Evolutionary conservation across 2,113 vertebrate genomes (phyloP).

Genomic region (Muscicapa adusta): DNA sequence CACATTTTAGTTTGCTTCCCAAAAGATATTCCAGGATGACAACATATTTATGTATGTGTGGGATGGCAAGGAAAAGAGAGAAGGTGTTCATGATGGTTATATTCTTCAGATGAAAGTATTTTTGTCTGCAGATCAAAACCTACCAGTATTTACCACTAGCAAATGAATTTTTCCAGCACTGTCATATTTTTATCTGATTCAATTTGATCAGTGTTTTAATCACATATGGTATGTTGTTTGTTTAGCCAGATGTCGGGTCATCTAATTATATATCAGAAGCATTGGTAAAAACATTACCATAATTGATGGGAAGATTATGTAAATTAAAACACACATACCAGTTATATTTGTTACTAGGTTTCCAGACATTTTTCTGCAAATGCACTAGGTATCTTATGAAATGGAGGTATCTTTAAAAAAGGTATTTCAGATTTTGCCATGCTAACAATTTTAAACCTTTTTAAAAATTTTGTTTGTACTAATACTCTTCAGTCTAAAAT

Average conservation of each 20-base stretch:
- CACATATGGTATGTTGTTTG: not conserved
- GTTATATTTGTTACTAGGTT: not conserved
- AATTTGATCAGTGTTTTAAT: slow-evolving; percentile 16
- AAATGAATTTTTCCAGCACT: not conserved
- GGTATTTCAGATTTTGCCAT: not conserved
- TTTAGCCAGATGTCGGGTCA: not conserved
- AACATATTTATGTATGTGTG: not conserved
- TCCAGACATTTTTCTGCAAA: not conserved
- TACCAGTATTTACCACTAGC: not conserved
- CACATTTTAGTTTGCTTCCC: not conserved
- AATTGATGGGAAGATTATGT: not conserved
- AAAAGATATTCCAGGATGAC: not conserved
- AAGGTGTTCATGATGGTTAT: not conserved
- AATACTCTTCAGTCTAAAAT: not conserved
- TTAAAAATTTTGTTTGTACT: not conserved
- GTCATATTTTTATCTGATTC: not conserved
- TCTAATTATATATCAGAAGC: not conserved
- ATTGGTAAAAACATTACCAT: not conserved
- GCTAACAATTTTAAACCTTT: not conserved
- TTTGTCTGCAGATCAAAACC: not conserved
- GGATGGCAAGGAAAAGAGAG: not conserved
- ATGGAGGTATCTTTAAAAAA: not conserved
- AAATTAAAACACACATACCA: not conserved
- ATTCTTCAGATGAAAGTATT: not conserved
- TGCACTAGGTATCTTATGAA: not conserved